These are phyloP conservation scores for Heliornis fulica DNA, from an alignment of 2,113 vertebrate species.

Conservation along the genomic window DNA sequence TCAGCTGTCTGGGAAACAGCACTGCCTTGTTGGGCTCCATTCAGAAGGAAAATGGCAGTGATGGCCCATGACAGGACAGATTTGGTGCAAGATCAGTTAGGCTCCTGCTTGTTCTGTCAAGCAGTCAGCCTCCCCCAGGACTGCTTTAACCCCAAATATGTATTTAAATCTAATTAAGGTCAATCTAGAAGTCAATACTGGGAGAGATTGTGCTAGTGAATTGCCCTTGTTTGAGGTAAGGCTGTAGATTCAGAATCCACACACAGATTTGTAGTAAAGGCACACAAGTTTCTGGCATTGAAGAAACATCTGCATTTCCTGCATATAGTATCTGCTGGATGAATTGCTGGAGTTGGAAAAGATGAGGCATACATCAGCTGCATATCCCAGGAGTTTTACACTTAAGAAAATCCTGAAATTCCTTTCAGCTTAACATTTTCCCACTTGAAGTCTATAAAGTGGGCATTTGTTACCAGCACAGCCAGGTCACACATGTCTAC, in stretches of 20 bases:
- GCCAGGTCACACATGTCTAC: neutral
- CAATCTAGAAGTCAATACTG: neutral
- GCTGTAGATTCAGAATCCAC: neutral
- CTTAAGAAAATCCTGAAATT: neutral
- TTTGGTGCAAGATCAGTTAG: neutral
- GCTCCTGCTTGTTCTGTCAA: neutral
- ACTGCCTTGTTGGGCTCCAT: neutral
- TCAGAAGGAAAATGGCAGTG: neutral
- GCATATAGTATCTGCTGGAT: neutral
- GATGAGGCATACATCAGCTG: neutral
- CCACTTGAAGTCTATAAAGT: neutral
- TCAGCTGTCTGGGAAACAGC: neutral
- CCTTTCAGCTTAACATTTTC: neutral
- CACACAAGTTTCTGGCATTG: neutral
- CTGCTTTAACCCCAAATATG: neutral
- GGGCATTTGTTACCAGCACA: neutral
- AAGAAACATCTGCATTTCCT: neutral
- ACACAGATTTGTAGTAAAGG: neutral
- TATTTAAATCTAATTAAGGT: neutral
- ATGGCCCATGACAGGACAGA: neutral
- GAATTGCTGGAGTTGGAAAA: neutral
- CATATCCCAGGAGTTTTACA: neutral
- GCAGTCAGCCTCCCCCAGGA: neutral
- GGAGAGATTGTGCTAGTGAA: neutral
- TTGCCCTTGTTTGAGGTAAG: neutral